Evolutionary conservation across 2,113 vertebrate species (phyloP).

Genomic region (Fulica atra): DNA sequence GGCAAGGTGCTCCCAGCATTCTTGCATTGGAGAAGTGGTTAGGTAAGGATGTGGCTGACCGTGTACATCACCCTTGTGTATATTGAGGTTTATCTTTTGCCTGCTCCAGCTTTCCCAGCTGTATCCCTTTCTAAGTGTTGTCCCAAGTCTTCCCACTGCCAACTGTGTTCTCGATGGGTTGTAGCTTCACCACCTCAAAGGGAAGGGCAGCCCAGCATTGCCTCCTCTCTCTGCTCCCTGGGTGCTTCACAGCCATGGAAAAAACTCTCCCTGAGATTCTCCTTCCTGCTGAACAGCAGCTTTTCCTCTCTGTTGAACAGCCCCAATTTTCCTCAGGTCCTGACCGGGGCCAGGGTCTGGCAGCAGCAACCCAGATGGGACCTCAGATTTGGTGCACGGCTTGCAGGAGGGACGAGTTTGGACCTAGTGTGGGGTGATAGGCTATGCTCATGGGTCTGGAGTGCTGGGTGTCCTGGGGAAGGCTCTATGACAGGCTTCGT

Average conservation of each 20-base stretch:
- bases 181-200: background rate
- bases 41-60: background rate
- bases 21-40: background rate
- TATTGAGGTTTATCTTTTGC: background rate
- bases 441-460: background rate
- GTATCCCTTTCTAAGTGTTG: background rate
- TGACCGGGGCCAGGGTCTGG: background rate
- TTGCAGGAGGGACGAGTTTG: background rate
- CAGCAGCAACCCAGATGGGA: background rate
- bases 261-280: background rate
- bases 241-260: background rate
- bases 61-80: background rate
- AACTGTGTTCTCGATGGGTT: background rate
- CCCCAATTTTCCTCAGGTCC: background rate
- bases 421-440: fast-evolving
- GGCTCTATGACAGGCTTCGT: background rate
- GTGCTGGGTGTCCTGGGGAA: background rate
- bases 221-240: background rate
- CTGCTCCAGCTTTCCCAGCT: background rate
- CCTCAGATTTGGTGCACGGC: fast-evolving
- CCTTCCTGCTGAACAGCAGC: background rate
- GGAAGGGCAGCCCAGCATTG: background rate
- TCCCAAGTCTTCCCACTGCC: background rate
- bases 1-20: background rate
- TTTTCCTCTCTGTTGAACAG: background rate